Evolutionary conservation across 2,113 vertebrate species (phyloP).

Genomic region (Ictalurus punctatus): DNA sequence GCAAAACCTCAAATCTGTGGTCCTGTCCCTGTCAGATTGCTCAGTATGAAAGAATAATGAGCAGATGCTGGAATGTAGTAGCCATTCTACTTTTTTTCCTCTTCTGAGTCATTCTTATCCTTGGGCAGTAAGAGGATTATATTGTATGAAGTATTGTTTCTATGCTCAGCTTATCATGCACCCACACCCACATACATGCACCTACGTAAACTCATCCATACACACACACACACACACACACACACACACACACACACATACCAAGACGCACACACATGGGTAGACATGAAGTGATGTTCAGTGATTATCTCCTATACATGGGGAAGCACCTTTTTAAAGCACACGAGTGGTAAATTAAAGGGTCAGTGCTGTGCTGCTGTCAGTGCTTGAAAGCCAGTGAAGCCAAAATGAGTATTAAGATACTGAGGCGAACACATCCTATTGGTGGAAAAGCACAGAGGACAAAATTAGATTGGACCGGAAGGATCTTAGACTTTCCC

Average conservation of each 20-base stretch:
- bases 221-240: slow-evolving; percentile 1
- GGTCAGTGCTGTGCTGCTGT: slow-evolving; percentile 19
- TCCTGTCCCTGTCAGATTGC: slow-evolving; percentile 70
- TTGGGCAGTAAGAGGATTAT: slow-evolving; percentile 40
- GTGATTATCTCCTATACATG: slow-evolving; percentile 13
- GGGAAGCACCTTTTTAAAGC: slow-evolving; percentile 21
- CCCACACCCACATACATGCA: background rate
- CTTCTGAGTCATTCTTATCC: slow-evolving; percentile 50
- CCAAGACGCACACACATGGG: background rate
- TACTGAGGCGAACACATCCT: slow-evolving; percentile 27
- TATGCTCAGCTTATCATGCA: slow-evolving; percentile 25
- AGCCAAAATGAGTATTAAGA: slow-evolving; percentile 32
- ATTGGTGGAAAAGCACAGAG: slow-evolving; percentile 24
- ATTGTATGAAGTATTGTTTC: slow-evolving; percentile 38
- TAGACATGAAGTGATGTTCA: background rate
- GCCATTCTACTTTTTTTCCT: slow-evolving; percentile 62
- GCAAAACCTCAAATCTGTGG: slow-evolving; percentile 69
- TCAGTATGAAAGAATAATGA: slow-evolving; percentile 78
- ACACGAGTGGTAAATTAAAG: slow-evolving; percentile 1
- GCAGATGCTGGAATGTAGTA: slow-evolving; percentile 72
- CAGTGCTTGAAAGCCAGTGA: slow-evolving; percentile 16
- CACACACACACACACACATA: background rate
- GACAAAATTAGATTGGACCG: slow-evolving; percentile 38
- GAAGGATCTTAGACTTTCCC: slow-evolving; percentile 32
- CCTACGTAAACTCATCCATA: background rate